Evolutionary conservation across 2,113 vertebrate species (phyloP), one percentile per base, ranked within the genome.

Genomic region (Labeo catla): DNA sequence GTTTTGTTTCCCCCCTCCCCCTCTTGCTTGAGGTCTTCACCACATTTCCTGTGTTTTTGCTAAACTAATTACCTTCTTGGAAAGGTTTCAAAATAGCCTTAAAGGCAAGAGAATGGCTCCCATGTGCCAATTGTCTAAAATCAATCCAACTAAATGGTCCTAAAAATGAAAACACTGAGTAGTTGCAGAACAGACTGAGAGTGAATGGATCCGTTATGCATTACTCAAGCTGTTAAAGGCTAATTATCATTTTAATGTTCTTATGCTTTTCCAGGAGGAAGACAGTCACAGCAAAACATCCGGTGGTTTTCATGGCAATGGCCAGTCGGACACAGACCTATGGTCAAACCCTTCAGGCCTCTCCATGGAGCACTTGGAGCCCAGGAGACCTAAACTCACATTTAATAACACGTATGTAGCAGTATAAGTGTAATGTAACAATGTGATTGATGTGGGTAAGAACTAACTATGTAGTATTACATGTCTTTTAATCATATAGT

Each of bases 391-490:
- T 34, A 97, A 95, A 90, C 96, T 99, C 90, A 94, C 95, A 3
- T 98, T 99, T 86, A 97, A 96, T 92, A 97, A 98, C 94, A 96
- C 94, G 98, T 99, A 95, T 84, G 97, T 97, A 65, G 16, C 19
- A 61, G 34, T 52, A 50, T 3, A 16, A 0, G 6, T 59, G 19
- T 59, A 19, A 21, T 54, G 28, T 28, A 39, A 39, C 21, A 39
- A 36, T 21, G 36, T 45, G 70, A 73, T 43, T 28, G 8, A 23
- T 76, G 23, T 0, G 21, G 21, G 21, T 49, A 74, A 74, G 23
- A 6, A 49, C 21, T 74, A 39, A n/a, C 10, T 73, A 2, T 19
- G 13, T 13, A 59, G 13, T 13, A 59, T 21, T 59, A 59, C 8
- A 34, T 65, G 12, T 73, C 68, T 57, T 49, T 76, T 21, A 50